Percentiles rank a stretch among this genome's conserved stretches.
Evolutionary conservation across 1,140 invertebrate genomes (phyloP).

Genomic region (Babylonia areolata): DNA sequence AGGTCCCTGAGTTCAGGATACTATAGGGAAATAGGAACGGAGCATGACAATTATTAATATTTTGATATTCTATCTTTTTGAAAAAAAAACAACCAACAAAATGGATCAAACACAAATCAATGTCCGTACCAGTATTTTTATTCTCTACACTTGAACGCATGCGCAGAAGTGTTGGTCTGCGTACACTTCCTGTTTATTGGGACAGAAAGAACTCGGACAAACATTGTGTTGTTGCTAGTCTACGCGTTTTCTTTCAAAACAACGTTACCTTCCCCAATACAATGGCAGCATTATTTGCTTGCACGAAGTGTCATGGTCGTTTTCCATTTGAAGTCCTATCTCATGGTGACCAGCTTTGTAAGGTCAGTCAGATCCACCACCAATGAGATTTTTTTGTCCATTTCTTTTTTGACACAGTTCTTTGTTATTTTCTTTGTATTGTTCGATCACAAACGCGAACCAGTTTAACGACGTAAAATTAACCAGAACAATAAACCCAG

Average conservation of each 20-base stretch:
- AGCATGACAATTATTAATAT: too few relatives aligned
- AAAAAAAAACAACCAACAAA: too few relatives aligned
- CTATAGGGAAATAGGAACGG: too few relatives aligned
- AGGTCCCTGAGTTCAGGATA: too few relatives aligned
- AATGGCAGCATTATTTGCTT: constrained; percentile 76
- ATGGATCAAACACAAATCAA: too few relatives aligned
- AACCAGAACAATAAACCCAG: too few relatives aligned
- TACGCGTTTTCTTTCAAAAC: background rate
- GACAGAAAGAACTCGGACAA: background rate
- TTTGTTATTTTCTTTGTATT: too few relatives aligned
- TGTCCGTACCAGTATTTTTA: background rate
- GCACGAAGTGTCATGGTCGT: constrained; percentile 94
- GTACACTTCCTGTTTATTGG: background rate
- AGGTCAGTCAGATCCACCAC: constrained; percentile 89
- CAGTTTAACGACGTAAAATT: too few relatives aligned
- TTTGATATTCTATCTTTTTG: too few relatives aligned
- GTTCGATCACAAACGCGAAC: too few relatives aligned
- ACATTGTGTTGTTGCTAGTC: background rate
- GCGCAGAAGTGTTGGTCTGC: background rate
- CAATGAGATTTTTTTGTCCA: too few relatives aligned
- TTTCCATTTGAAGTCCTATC: constrained; percentile 97
- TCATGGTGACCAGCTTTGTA: constrained; percentile 95
- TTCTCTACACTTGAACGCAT: background rate
- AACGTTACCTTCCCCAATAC: background rate
- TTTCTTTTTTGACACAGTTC: too few relatives aligned